These are phyloP conservation scores for Semibalanus balanoides DNA, from an alignment of 1,140 invertebrate genomes.

Conservation along the genomic window DNA sequence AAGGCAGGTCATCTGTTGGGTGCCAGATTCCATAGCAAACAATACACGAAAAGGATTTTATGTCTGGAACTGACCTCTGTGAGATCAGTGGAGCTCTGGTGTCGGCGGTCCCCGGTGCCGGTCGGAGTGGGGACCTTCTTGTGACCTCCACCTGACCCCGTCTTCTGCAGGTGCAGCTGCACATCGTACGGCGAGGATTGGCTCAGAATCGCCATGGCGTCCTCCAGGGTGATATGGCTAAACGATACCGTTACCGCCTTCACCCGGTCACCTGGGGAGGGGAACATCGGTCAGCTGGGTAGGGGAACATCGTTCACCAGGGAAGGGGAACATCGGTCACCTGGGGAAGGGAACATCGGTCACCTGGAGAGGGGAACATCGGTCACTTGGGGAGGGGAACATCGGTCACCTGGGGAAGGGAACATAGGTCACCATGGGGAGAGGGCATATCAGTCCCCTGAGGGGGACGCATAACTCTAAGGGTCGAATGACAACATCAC, in stretches of 20 bases:
- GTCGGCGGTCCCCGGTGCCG: neutral
- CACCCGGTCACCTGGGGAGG: conserved; percentile 62
- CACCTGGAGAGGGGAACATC: conserved; percentile 15
- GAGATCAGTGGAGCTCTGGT: neutral
- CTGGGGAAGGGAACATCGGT: neutral
- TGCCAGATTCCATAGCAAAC: too few species aligned
- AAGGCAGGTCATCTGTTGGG: too few species aligned
- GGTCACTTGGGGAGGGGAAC: neutral
- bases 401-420: conserved; percentile 17
- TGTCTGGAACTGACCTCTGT: too few species aligned
- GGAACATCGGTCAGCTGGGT: neutral
- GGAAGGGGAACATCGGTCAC: conserved; percentile 15
- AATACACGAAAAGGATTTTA: too few species aligned
- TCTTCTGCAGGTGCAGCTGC: conserved; percentile 46
- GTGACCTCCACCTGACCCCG: too few species aligned
- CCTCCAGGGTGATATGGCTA: conserved; percentile 74
- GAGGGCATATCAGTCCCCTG: too few species aligned
- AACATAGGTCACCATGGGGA: neutral
- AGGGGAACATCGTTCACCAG: conserved; percentile 20
- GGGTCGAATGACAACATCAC: too few species aligned
- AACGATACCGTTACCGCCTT: conserved; percentile 70
- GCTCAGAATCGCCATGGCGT: conserved; percentile 72
- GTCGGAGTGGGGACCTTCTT: neutral
- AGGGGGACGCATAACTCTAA: too few species aligned
- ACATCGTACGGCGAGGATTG: conserved; percentile 86